Evolutionary conservation across 2,113 vertebrate genomes (phyloP), one percentile per base, ranked within the genome.

Genomic region (Epinephelus cyanopodus): DNA sequence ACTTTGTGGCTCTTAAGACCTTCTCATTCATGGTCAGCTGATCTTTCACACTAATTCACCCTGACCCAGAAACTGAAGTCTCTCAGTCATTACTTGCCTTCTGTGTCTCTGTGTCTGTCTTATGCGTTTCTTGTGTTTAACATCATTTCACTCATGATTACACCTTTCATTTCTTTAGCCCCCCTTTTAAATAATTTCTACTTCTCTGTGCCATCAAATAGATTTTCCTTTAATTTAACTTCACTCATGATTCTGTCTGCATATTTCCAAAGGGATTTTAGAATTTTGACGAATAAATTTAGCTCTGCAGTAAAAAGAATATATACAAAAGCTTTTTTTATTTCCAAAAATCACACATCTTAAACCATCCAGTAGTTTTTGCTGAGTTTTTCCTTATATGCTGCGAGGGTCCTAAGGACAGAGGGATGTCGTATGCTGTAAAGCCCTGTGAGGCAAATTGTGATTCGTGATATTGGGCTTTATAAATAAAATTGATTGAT

Each of bases 1-100:
- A 64, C 69, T 81, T 62, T 5, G 18, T 15, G 42, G 56, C 56
- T 74, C 19, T 54, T 12, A 29, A 1, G 70, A 74, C 48, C 42
- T 37, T 70, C 53, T 76, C 29, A 61, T 62, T 83, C 60, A 81
- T 14, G 2, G 78, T 78, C 58, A 83, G 29, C 64, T 72, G 42
- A 75, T 74, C 50, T 57, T 53, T 74, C 54, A 85, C 77, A 54
- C 69, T 33, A 60, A 83, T 79, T 77, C 47, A 63, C 54, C 56
- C 47, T 63, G 54, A 78, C 71, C 54, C 45, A 45, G 29, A 74
- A 85, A 54, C 56, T 47, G 9, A 45, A 80, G 29, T 48, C 8
- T 23, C 67, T 73, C 21, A 62, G 42, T 73, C 29, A 54, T 45
- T 17, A 19, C 39, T 79, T 37, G 62, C 11, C 23, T 37, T 29